These are phyloP conservation scores for Drosophila rellima DNA, from an alignment of 2,888 invertebrate genomes.

Conservation along the genomic window DNA sequence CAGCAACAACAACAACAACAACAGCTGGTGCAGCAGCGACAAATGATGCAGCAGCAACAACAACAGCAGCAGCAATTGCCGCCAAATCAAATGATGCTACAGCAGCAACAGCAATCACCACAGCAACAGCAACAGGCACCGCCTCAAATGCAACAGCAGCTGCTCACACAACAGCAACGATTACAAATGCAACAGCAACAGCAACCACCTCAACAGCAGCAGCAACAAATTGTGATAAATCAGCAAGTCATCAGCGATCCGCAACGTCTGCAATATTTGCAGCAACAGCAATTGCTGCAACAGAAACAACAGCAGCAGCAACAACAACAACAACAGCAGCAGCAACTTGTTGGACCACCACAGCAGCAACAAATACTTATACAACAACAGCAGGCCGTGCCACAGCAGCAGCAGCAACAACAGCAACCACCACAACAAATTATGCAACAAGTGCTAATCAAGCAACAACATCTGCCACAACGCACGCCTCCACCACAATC, in stretches of 20 bases:
- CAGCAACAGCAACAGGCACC: slow-evolving; percentile 73
- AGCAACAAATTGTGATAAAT: slow-evolving; percentile 84
- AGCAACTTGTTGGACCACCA: slow-evolving; percentile 85
- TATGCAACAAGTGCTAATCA: slow-evolving; percentile 85
- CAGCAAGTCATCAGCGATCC: slow-evolving; percentile 84
- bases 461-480: slow-evolving; percentile 83
- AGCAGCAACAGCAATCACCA: slow-evolving; percentile 69
- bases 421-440: slow-evolving; percentile 82
- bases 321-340: slow-evolving; percentile 73
- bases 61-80: slow-evolving; percentile 74
- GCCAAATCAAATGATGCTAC: slow-evolving; percentile 63
- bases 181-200: slow-evolving; percentile 82
- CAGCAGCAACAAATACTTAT: slow-evolving; percentile 74
- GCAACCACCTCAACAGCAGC: slow-evolving; percentile 76
- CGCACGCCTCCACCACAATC: slow-evolving; percentile 82
- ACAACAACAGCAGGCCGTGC: slow-evolving; percentile 70
- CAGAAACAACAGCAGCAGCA: slow-evolving; percentile 80
- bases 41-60: slow-evolving; percentile 57
- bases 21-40: slow-evolving; percentile 68
- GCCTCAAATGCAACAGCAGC: slow-evolving; percentile 68
- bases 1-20: slow-evolving; percentile 82
- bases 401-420: slow-evolving; percentile 85
- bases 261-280: slow-evolving; percentile 83
- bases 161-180: slow-evolving; percentile 63
- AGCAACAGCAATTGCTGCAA: slow-evolving; percentile 82